phyloP scores from a whole-genome alignment of 2,888 invertebrate genomes.

The Cenopis cana region DNA sequence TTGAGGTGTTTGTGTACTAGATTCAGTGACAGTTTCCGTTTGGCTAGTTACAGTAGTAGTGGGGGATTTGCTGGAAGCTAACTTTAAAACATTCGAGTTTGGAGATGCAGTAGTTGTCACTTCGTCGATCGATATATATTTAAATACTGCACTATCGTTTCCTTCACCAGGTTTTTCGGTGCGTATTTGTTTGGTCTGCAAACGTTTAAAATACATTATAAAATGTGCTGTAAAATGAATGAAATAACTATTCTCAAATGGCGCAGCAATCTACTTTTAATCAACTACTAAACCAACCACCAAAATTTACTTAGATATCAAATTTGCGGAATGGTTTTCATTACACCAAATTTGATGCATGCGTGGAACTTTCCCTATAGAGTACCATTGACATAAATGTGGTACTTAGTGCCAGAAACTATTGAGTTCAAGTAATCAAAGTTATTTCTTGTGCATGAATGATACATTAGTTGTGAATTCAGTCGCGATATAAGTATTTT shows the following conservation, averaged over 20 bases:
- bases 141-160: slow-evolving; percentile 73
- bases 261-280: slow-evolving; percentile 39
- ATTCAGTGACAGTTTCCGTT: slow-evolving; percentile 65
- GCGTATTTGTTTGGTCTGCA: slow-evolving; percentile 83
- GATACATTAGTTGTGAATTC: slow-evolving; percentile 55
- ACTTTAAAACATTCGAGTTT: slow-evolving; percentile 75
- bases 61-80: slow-evolving; percentile 70
- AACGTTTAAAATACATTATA: slow-evolving; percentile 55
- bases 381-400: slow-evolving; percentile 24
- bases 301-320: slow-evolving; percentile 19
- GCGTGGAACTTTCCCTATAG: slow-evolving; percentile 19
- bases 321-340: slow-evolving; percentile 15
- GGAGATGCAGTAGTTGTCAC: slow-evolving; percentile 68
- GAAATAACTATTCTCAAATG: slow-evolving; percentile 25
- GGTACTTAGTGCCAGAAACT: slow-evolving; percentile 25
- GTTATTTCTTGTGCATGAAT: slow-evolving; percentile 46
- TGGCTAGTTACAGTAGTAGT: slow-evolving; percentile 57
- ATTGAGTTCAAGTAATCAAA: slow-evolving; percentile 6
- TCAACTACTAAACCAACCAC: slow-evolving; percentile 33
- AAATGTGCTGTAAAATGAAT: slow-evolving; percentile 11
- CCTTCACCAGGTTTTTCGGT: slow-evolving; percentile 79
- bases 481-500: slow-evolving; percentile 64
- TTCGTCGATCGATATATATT: slow-evolving; percentile 81
- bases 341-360: slow-evolving; percentile 35
- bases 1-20: slow-evolving; percentile 67